Evolutionary conservation across 2,888 invertebrate genomes (phyloP).

Genomic region (Drosophila anomelani): DNA sequence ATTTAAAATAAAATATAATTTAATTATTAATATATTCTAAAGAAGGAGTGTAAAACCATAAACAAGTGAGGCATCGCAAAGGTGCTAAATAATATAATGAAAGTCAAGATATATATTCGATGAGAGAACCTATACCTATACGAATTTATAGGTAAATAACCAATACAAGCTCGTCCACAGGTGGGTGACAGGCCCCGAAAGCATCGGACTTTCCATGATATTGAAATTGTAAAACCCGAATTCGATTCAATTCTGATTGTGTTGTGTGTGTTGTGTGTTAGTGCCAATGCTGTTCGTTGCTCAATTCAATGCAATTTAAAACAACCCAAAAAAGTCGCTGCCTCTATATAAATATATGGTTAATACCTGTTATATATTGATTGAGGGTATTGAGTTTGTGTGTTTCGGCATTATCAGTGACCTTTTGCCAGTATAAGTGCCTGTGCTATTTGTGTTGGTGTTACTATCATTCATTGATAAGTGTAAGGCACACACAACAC

Average conservation of each 20-base stretch:
- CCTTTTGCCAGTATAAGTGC: conserved; percentile 22
- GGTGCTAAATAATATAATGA: conserved; percentile 33
- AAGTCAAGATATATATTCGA: conserved; percentile 19
- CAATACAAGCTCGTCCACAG: conserved; percentile 50
- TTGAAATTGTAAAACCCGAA: conserved; percentile 52
- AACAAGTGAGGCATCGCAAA: conserved; percentile 34
- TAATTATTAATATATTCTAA: conserved; percentile 2
- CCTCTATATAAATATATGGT: background rate
- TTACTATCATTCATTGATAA: conserved; percentile 73
- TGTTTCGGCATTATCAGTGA: conserved; percentile 39
- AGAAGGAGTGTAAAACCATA: background rate
- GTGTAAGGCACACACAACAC: conserved; percentile 36
- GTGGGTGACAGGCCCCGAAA: conserved; percentile 56
- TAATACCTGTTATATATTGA: conserved; percentile 1
- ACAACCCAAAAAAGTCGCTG: conserved; percentile 9
- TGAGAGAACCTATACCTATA: conserved; percentile 15
- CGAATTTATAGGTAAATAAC: conserved; percentile 7
- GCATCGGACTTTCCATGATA: conserved; percentile 24
- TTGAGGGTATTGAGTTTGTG: conserved; percentile 4
- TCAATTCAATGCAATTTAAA: conserved; percentile 29
- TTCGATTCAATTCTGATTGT: conserved; percentile 22
- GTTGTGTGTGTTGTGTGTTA: background rate
- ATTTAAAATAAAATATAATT: too few relatives aligned
- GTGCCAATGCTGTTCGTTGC: conserved; percentile 15
- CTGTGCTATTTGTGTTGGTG: conserved; percentile 1